Percentiles rank a stretch among this genome's conserved stretches.
Conservation (phyloP, 2,797 vertebrate species). For the Sarcophilus harrisii region DNA sequence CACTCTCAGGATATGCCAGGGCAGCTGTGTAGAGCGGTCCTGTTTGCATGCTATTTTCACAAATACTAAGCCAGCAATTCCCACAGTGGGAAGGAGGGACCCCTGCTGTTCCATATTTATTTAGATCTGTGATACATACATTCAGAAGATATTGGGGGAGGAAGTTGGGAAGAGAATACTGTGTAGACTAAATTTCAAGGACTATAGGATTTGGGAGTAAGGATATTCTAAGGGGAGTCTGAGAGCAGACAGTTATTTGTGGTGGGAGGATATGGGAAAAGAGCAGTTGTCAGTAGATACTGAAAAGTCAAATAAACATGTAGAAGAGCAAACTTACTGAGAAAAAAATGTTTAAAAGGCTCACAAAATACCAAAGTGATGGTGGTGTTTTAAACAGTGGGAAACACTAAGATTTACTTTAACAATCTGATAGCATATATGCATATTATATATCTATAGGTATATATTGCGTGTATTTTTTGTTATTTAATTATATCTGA, state of each 20-base stretch:
- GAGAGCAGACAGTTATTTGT: conserved; percentile 27
- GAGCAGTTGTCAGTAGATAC: conserved; percentile 61
- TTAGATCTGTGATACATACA: conserved; percentile 51
- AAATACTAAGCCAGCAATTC: conserved; percentile 62
- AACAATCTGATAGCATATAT: conserved; percentile 38
- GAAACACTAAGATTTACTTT: conserved; percentile 44
- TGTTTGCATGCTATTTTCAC: conserved; percentile 41
- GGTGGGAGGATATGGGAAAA: conserved; percentile 43
- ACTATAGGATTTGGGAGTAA: conserved; percentile 38
- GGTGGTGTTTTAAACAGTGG: not conserved
- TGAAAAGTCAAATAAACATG: conserved; percentile 58
- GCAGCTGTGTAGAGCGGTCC: conserved; percentile 49
- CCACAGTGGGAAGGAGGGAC: conserved; percentile 50
- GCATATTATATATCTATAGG: not conserved
- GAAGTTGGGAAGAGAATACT: not conserved
- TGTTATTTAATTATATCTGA: not conserved
- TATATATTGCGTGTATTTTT: not conserved
- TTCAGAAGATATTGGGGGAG: conserved; percentile 25
- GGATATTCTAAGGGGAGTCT: conserved; percentile 13
- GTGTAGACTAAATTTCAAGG: conserved; percentile 31
- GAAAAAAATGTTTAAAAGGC: conserved; percentile 42
- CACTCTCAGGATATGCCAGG: conserved; percentile 28
- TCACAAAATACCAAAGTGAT: conserved; percentile 36
- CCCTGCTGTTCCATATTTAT: conserved; percentile 62
- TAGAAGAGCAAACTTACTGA: conserved; percentile 30